Conservation (phyloP, 2,113 vertebrate genomes). For the Dasyprocta punctata region DNA sequence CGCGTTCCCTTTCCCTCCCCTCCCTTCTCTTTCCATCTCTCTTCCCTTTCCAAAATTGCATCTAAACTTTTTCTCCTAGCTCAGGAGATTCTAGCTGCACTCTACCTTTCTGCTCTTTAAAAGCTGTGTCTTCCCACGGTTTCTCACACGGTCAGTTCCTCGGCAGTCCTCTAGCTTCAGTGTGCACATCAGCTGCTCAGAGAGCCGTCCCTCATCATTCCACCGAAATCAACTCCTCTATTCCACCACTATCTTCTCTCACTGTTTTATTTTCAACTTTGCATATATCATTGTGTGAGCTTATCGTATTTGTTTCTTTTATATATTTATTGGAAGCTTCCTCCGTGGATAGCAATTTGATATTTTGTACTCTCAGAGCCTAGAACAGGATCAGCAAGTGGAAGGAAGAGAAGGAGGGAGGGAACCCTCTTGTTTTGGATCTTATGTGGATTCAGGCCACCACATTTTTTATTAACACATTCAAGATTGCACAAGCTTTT, state of each 20-base stretch:
- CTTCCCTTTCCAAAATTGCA: background rate
- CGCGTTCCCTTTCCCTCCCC: background rate
- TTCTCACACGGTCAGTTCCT: background rate
- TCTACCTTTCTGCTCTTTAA: background rate
- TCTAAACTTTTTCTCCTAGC: background rate
- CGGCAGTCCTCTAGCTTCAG: background rate
- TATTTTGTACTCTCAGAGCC: background rate
- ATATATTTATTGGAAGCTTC: background rate
- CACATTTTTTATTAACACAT: background rate
- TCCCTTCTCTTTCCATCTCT: background rate
- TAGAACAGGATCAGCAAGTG: background rate
- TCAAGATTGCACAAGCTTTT: background rate
- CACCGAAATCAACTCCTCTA: background rate
- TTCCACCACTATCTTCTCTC: too few species aligned
- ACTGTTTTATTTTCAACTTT: background rate
- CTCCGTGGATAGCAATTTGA: background rate
- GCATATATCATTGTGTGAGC: background rate
- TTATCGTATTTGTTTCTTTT: background rate
- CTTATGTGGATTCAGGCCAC: rapidly evolving
- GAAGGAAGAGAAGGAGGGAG: background rate
- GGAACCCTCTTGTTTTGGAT: background rate
- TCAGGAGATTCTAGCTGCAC: background rate
- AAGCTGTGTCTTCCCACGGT: background rate
- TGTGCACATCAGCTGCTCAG: background rate
- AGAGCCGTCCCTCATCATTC: too few species aligned